A percentile compares a stretch with the other conserved stretches of the same genome.
Conservation (phyloP, 2,888 invertebrate species). For the Sicus ferrugineus region DNA sequence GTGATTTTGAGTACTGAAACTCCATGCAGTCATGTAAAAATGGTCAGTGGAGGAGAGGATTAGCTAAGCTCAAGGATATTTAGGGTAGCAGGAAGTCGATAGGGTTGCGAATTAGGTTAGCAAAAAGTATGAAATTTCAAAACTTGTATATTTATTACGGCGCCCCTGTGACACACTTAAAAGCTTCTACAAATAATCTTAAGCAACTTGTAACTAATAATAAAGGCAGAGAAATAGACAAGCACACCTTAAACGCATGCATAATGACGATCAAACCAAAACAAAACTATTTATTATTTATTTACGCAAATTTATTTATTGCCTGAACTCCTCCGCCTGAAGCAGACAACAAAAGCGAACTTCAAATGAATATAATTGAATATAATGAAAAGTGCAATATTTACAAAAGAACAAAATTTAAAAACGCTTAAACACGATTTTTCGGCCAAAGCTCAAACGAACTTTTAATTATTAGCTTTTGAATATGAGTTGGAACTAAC, state of each 20-base stretch:
- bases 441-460: no score
- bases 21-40: constrained; percentile 22
- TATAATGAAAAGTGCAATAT: constrained; percentile 19
- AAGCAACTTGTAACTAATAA: background rate
- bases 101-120: background rate
- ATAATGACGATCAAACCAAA: constrained; percentile 35
- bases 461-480: no score
- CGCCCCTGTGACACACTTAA: constrained; percentile 17
- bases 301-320: background rate
- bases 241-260: constrained; percentile 20
- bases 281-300: background rate
- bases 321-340: constrained; percentile 21
- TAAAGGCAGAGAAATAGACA: background rate
- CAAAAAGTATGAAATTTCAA: constrained; percentile 11
- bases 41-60: constrained; percentile 19
- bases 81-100: constrained; percentile 14
- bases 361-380: background rate
- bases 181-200: constrained; percentile 24
- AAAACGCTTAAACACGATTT: constrained; percentile 5
- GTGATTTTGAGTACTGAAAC: background rate
- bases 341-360: background rate
- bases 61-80: constrained; percentile 29
- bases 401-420: constrained; percentile 14
- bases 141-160: constrained; percentile 19
- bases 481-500: no score